These are phyloP conservation scores for Polydrusus tereticollis DNA, from an alignment of 2,888 invertebrate species.

Conservation along the genomic window DNA sequence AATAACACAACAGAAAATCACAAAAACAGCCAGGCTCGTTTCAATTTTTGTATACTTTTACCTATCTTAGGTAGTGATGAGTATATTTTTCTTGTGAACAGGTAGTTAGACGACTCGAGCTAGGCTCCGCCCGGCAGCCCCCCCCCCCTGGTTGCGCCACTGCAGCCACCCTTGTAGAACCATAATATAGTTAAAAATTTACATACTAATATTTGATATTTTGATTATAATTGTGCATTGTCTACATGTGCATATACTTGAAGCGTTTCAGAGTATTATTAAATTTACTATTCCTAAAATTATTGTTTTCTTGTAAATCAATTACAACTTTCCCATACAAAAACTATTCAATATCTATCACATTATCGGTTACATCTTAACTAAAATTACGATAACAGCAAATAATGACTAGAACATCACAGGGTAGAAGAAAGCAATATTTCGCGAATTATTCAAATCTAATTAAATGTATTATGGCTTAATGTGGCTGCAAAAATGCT, in stretches of 20 bases:
- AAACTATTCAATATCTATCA: constrained; percentile 58
- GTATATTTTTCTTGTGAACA: too few species aligned
- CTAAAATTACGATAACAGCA: constrained; percentile 13
- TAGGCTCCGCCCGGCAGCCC: too few species aligned
- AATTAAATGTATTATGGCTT: not conserved
- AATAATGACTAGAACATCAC: constrained; percentile 35
- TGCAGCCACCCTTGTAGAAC: too few species aligned
- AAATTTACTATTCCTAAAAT: constrained; percentile 31
- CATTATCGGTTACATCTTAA: constrained; percentile 49
- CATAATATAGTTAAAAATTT: too few species aligned
- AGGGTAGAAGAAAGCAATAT: constrained; percentile 7
- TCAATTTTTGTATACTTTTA: too few species aligned
- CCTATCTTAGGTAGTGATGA: too few species aligned
- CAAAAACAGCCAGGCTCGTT: too few species aligned
- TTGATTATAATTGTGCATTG: constrained; percentile 54
- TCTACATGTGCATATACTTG: constrained; percentile 57
- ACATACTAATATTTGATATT: constrained; percentile 1
- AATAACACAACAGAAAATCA: too few species aligned
- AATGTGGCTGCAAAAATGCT: not conserved
- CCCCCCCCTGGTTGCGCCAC: too few species aligned
- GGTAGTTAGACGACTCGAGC: too few species aligned
- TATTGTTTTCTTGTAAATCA: constrained; percentile 45
- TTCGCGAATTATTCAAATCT: not conserved
- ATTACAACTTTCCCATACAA: constrained; percentile 50
- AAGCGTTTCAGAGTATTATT: constrained; percentile 31